Conservation (phyloP, 2,797 vertebrate species). For the Phrynocephalus guinanensis region DNA sequence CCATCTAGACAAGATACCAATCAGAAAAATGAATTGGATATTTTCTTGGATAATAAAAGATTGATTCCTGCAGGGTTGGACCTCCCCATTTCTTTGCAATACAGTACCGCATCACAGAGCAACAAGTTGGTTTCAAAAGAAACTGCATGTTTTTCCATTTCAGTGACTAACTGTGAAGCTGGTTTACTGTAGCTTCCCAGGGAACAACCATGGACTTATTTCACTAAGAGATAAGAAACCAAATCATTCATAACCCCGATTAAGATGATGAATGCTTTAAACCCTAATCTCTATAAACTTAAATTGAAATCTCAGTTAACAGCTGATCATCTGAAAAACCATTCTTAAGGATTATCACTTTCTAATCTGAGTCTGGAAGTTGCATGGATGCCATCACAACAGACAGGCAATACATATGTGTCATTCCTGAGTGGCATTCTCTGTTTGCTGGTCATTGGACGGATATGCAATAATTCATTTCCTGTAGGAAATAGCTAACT, state of each 20-base stretch:
- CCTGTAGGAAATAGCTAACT: not conserved
- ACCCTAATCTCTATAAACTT: not conserved
- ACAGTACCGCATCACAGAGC: no score
- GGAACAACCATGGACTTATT: not conserved
- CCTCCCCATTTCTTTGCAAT: not conserved
- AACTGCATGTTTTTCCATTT: not conserved
- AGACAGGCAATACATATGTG: not conserved
- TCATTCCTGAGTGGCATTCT: not conserved
- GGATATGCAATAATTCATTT: not conserved
- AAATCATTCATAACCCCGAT: not conserved
- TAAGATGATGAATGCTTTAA: slow-evolving; percentile 14
- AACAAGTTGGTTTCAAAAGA: not conserved
- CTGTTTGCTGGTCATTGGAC: not conserved
- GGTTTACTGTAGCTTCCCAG: not conserved
- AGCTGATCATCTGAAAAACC: slow-evolving; percentile 5
- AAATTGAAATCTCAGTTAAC: slow-evolving; percentile 12
- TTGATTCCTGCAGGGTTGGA: not conserved
- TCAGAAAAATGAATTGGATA: not conserved
- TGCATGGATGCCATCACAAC: not conserved
- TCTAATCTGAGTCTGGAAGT: not conserved
- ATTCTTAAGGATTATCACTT: slow-evolving; percentile 9
- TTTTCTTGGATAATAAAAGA: not conserved
- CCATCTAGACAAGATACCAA: no score
- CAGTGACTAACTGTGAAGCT: not conserved
- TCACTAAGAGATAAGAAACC: not conserved